A percentile compares a stretch with the other conserved stretches of the same genome.
phyloP scores from a whole-genome alignment of 2,113 vertebrate species.

The Myotis lucifugus region DNA sequence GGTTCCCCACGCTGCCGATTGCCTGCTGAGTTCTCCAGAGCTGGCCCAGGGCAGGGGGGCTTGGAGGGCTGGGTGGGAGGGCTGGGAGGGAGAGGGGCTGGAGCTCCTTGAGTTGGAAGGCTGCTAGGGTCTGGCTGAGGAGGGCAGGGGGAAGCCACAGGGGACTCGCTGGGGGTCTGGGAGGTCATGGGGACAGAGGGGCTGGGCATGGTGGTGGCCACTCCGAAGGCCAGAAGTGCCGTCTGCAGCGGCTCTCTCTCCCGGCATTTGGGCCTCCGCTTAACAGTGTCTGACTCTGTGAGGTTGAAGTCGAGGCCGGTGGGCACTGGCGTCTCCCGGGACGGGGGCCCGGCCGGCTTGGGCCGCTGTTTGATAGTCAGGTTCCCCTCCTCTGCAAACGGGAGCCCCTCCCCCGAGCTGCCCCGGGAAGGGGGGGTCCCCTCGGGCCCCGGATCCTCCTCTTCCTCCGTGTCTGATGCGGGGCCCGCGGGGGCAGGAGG shows the following conservation, averaged over 20 bases:
- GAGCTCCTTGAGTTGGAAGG: background rate
- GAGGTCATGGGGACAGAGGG: conserved; percentile 45
- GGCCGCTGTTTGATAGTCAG: conserved; percentile 97
- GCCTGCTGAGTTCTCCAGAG: background rate
- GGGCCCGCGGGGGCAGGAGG: conserved; percentile 60
- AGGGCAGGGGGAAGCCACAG: background rate
- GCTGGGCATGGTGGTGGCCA: conserved; percentile 34
- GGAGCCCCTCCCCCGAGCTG: conserved; percentile 90
- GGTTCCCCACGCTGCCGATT: background rate
- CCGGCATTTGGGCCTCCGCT: conserved; percentile 91
- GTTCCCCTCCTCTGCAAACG: conserved; percentile 96
- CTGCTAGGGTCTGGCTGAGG: background rate
- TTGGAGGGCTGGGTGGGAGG: rapidly evolving
- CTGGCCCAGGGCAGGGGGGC: background rate
- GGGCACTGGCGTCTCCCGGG: conserved; percentile 48
- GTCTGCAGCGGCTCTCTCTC: conserved; percentile 88
- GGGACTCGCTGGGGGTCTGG: conserved; percentile 62
- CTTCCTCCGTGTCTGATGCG: conserved; percentile 84
- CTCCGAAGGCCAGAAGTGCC: conserved; percentile 79
- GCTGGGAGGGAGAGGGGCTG: background rate
- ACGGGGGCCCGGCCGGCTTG: conserved; percentile 82
- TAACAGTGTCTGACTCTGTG: conserved; percentile 96
- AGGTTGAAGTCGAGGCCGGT: conserved; percentile 92
- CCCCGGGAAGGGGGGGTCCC: conserved; percentile 77
- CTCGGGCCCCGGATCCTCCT: conserved; percentile 83